Conservation (phyloP, 2,888 invertebrate genomes). For the Dione juno region DNA sequence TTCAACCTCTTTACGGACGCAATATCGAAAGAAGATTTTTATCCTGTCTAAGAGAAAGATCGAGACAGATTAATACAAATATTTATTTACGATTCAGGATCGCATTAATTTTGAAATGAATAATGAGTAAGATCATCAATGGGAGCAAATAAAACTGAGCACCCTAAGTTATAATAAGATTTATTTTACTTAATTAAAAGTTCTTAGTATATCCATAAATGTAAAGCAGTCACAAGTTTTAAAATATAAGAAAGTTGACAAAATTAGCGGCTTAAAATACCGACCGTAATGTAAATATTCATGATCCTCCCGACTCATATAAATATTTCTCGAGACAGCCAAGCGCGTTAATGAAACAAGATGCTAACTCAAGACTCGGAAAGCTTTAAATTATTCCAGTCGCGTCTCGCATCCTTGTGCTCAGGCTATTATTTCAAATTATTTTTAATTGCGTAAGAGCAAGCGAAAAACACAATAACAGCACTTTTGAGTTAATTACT, state of each 20-base stretch:
- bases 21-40: conserved; percentile 70
- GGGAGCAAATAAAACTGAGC: background rate
- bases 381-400: conserved; percentile 71
- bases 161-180: background rate
- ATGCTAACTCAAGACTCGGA: conserved; percentile 69
- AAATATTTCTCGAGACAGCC: conserved; percentile 69
- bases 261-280: conserved; percentile 61
- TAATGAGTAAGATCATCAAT: background rate
- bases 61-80: conserved; percentile 60
- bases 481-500: conserved; percentile 69
- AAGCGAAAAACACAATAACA: conserved; percentile 71
- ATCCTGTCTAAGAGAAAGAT: conserved; percentile 65
- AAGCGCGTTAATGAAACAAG: conserved; percentile 75
- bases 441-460: conserved; percentile 80
- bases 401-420: conserved; percentile 66
- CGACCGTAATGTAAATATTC: conserved; percentile 69
- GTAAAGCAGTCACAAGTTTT: conserved; percentile 24
- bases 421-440: conserved; percentile 76
- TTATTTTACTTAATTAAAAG: background rate
- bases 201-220: background rate
- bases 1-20: conserved; percentile 70
- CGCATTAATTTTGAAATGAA: conserved; percentile 15
- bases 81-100: conserved; percentile 43
- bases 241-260: conserved; percentile 43
- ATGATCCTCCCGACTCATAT: conserved; percentile 68